These are phyloP conservation scores for Poliocrania exsul DNA, from an alignment of 2,797 vertebrate genomes.

Conservation along the genomic window DNA sequence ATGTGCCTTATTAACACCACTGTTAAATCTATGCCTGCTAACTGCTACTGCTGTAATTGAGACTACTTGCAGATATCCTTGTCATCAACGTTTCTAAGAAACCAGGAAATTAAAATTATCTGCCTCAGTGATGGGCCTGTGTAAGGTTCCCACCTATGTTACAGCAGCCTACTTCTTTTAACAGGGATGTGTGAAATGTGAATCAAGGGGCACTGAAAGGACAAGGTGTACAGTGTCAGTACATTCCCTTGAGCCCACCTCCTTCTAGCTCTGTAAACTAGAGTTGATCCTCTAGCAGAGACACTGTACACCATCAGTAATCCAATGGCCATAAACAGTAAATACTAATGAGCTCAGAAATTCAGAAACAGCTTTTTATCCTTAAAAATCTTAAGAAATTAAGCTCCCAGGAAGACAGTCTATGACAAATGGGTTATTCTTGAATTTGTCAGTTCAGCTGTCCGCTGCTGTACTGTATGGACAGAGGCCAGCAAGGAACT, in stretches of 20 bases:
- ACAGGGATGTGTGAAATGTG: not conserved
- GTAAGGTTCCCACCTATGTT: not conserved
- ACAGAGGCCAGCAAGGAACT: not conserved
- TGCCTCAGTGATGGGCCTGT: not conserved
- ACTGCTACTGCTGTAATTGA: not conserved
- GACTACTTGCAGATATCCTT: not conserved
- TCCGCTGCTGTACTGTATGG: not conserved
- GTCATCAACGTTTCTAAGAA: not conserved
- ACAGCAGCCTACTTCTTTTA: not conserved
- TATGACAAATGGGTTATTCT: not conserved
- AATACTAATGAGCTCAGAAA: not conserved
- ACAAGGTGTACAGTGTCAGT: not conserved
- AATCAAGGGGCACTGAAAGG: not conserved
- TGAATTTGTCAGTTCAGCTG: not conserved
- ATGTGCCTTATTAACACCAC: constrained; percentile 29
- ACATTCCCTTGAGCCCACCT: not conserved
- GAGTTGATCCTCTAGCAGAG: not conserved
- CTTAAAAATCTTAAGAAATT: not conserved
- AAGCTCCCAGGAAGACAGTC: not conserved
- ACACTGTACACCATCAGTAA: not conserved
- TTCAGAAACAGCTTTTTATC: not conserved
- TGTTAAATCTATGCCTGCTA: constrained; percentile 12
- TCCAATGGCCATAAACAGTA: not conserved
- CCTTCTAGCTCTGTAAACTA: not conserved
- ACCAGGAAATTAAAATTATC: constrained; percentile 18